phyloP scores from a whole-genome alignment of 2,888 invertebrate genomes.

The Drosophila kambysellisi region DNA sequence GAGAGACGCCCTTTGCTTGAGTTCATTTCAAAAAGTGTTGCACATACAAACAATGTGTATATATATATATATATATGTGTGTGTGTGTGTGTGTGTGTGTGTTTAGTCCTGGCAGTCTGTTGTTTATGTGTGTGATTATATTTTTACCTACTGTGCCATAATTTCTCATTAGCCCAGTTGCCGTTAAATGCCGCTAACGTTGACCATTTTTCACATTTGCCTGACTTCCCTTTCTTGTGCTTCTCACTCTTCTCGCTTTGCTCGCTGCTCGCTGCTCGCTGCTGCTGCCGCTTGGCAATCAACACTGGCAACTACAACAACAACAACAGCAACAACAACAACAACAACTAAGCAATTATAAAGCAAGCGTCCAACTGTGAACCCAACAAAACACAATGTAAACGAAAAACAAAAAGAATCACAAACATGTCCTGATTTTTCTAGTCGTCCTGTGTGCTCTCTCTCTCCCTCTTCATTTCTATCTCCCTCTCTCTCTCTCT shows the following conservation, averaged over 20 bases:
- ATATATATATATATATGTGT: not conserved
- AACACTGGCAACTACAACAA: constrained; percentile 25
- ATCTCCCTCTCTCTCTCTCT: not conserved
- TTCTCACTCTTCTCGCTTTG: not conserved
- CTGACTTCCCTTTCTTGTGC: constrained; percentile 8
- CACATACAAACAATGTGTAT: constrained; percentile 32
- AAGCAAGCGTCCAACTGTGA: constrained; percentile 42
- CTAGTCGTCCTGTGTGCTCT: constrained; percentile 6
- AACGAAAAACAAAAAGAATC: not conserved
- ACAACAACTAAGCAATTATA: constrained; percentile 49
- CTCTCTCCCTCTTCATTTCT: not conserved
- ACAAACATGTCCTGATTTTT: constrained; percentile 26
- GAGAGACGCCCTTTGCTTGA: constrained; percentile 37
- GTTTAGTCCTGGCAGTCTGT: constrained; percentile 6
- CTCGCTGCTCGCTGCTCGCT: not conserved
- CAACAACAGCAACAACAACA: constrained; percentile 10
- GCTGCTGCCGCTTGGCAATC: constrained; percentile 41
- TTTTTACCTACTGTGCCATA: constrained; percentile 71
- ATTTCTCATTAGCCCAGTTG: constrained; percentile 84
- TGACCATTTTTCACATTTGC: constrained; percentile 62
- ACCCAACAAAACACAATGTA: constrained; percentile 34
- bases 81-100: constrained; percentile 22
- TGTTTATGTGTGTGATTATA: constrained; percentile 42
- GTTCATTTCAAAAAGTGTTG: constrained; percentile 52
- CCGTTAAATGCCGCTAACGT: constrained; percentile 67